These are phyloP conservation scores for Chrysotoxum bicinctum DNA, from an alignment of 2,888 invertebrate genomes.

Conservation along the genomic window DNA sequence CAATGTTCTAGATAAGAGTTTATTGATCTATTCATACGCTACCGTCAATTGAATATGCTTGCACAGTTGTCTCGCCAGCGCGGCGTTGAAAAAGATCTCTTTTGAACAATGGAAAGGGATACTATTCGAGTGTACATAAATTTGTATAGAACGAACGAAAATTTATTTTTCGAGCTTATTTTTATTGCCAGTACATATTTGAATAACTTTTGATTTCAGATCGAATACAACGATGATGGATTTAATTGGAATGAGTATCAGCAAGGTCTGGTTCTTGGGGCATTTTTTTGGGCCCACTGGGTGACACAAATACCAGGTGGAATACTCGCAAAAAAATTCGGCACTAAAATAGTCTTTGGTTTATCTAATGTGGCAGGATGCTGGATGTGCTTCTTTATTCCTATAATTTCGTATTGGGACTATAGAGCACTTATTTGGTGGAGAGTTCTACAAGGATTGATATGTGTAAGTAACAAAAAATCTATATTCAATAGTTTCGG, in stretches of 20 bases:
- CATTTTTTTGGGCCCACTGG: conserved; percentile 89
- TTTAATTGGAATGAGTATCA: conserved; percentile 86
- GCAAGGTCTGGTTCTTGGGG: conserved; percentile 85
- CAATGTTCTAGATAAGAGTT: no score
- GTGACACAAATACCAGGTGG: conserved; percentile 88
- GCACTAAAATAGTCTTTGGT: conserved; percentile 88
- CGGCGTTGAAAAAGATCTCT: no score
- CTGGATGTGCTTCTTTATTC: conserved; percentile 86
- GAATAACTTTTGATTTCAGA: conserved; percentile 73
- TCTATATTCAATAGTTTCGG: no score
- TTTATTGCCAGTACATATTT: no score
- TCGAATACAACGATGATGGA: conserved; percentile 76
- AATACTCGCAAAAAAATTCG: conserved; percentile 86
- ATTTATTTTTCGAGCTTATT: no score
- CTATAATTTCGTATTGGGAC: conserved; percentile 85
- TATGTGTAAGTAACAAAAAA: conserved; percentile 85
- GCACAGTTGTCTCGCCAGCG: no score
- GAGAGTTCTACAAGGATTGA: conserved; percentile 86
- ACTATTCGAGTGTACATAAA: no score
- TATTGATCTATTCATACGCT: no score
- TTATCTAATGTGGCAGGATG: conserved; percentile 85
- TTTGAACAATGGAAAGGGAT: no score
- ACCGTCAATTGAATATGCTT: no score
- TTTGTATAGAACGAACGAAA: no score
- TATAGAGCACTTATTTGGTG: conserved; percentile 84